Evolutionary conservation across 2,888 invertebrate genomes (phyloP).

Genomic region (Cephonodes hylas): DNA sequence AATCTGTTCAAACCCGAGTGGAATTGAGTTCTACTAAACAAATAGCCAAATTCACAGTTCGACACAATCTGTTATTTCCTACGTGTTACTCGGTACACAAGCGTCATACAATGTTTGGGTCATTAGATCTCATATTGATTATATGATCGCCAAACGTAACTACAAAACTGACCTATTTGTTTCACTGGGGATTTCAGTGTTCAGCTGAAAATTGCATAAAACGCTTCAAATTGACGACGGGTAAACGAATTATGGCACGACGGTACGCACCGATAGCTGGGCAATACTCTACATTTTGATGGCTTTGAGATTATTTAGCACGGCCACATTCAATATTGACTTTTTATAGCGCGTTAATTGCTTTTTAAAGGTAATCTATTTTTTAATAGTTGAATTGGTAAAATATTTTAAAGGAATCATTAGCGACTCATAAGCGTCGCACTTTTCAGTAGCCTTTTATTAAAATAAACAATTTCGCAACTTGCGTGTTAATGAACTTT

Average conservation of each 20-base stretch:
- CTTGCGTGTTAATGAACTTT: too few species aligned
- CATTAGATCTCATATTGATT: background rate
- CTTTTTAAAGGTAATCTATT: background rate
- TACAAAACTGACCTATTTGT: background rate
- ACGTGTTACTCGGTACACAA: background rate
- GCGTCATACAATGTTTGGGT: background rate
- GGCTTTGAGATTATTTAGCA: background rate
- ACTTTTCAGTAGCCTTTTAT: too few species aligned
- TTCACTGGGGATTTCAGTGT: background rate
- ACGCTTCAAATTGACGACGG: conserved; percentile 22
- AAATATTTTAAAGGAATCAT: background rate
- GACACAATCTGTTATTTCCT: background rate
- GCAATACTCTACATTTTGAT: background rate
- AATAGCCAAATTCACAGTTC: background rate
- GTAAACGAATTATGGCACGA: conserved; percentile 31
- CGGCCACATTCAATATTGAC: background rate
- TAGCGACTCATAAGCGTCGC: background rate
- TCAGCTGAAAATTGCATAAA: conserved; percentile 25
- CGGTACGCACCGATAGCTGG: conserved; percentile 17
- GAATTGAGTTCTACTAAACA: background rate
- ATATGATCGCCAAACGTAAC: background rate
- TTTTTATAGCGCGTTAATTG: background rate
- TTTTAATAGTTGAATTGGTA: background rate
- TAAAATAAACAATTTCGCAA: too few species aligned
- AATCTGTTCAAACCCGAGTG: background rate